These are phyloP conservation scores for Nymphalis c-album DNA, from an alignment of 2,888 invertebrate species.

Conservation along the genomic window DNA sequence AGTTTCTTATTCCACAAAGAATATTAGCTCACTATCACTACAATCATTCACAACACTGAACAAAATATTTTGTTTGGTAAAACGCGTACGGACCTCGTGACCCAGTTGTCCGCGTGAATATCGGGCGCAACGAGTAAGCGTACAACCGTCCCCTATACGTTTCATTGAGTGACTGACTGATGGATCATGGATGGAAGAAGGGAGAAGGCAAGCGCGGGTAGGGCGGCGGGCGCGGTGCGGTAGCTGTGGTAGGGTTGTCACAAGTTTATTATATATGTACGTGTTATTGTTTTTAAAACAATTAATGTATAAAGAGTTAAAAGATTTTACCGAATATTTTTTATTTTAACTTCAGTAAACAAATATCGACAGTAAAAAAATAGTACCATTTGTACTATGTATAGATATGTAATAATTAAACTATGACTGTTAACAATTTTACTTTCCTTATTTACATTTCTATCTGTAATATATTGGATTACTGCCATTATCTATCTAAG, in stretches of 20 bases:
- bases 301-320: not conserved
- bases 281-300: not conserved
- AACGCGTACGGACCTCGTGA: constrained; percentile 65
- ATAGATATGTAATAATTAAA: too few relatives aligned
- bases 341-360: too few relatives aligned
- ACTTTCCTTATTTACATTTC: too few relatives aligned
- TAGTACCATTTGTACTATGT: too few relatives aligned
- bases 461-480: too few relatives aligned
- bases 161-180: constrained; percentile 75
- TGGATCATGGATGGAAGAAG: constrained; percentile 64
- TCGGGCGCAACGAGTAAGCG: constrained; percentile 49
- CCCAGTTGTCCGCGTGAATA: constrained; percentile 77
- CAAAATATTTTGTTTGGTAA: constrained; percentile 52
- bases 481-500: too few relatives aligned
- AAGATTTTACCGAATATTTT: too few relatives aligned
- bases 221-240: constrained; percentile 42
- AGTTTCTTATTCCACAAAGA: constrained; percentile 60
- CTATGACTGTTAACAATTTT: too few relatives aligned
- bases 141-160: constrained; percentile 61
- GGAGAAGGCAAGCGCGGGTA: constrained; percentile 53
- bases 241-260: constrained; percentile 38
- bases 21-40: constrained; percentile 62
- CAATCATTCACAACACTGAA: constrained; percentile 64
- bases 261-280: not conserved
- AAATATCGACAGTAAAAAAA: too few relatives aligned